Base-by-base conservation (phyloP, 2,888 invertebrate genomes). In the Dinocampus coccinellae region DNA sequence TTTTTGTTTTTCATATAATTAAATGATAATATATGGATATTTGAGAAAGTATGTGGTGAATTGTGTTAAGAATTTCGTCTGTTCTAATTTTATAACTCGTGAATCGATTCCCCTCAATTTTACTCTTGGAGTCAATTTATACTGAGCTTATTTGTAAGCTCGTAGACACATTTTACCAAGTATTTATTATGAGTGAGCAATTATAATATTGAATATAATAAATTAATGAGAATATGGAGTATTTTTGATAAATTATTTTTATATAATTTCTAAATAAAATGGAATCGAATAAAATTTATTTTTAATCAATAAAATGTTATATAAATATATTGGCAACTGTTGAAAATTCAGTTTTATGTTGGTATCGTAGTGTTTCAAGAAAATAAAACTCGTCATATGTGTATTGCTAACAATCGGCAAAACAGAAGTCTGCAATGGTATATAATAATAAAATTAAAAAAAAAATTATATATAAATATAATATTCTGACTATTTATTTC, bases 51-150 rank as follows among this genome's bases (percentile, higher is more conserved):
- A n/a, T n/a, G n/a, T n/a, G n/a, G n/a, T n/a, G 26, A n/a, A 57
- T n/a, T 26, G 7, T 16, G 20, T 34, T 16, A 10, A 24, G 34
- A 2, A 16, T 60, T 60, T 60, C 20, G 16, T 10, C n/a, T 4
- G 34, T 75, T 82, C 81, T 82, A 82, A 82, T 77, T 81, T 81
- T 81, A 81, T 64, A 26, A 16, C 47, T 47, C 72, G 69, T 29
- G 63, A 69, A 72, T 80, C 78, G 82, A 80, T 81, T 78, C 70
- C 75, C 72, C n/a, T n/a, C n/a, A n/a, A 77, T 76, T 77, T 75
- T 72, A 64, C 64, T 34, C 10, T 34, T 36, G 6, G 16, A 16
- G 16, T 34, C 20, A 4, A 60, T n/a, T 22, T 60, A 2, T 33
- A 60, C 9, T 47, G 7, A n/a, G n/a, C 9, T n/a, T 39, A 6